Evolutionary conservation across 2,888 invertebrate genomes (phyloP).

Genomic region (Cantharis flavilabris): DNA sequence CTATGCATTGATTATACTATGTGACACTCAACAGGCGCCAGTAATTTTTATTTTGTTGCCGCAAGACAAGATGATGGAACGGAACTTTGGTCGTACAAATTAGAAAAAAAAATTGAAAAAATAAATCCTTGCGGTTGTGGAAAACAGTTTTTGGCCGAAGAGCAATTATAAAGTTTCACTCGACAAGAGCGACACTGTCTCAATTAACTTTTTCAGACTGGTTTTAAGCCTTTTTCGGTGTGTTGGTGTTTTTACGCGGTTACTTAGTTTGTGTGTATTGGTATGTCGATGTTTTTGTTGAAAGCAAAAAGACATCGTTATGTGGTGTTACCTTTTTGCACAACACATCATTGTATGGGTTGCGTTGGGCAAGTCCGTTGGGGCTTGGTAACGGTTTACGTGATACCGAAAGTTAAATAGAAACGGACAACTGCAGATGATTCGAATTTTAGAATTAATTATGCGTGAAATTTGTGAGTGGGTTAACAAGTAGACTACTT

Average conservation of each 20-base stretch:
- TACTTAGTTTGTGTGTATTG: neutral
- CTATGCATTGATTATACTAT: conserved; percentile 27
- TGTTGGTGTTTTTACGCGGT: conserved; percentile 11
- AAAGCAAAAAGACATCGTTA: neutral
- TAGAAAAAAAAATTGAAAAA: neutral
- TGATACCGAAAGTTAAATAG: neutral
- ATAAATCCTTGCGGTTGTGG: neutral
- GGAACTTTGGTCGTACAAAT: neutral
- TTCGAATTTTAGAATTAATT: neutral
- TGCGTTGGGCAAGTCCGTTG: neutral
- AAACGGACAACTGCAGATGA: neutral
- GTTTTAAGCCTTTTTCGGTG: conserved; percentile 37
- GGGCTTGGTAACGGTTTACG: neutral
- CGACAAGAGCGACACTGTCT: conserved; percentile 36
- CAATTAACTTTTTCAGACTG: conserved; percentile 44
- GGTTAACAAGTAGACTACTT: neutral
- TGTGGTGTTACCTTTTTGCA: neutral
- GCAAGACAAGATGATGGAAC: neutral
- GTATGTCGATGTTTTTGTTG: neutral
- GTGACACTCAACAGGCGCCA: conserved; percentile 34
- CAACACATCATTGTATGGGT: neutral
- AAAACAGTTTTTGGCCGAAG: neutral
- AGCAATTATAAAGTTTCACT: conserved; percentile 36
- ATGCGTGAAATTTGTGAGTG: neutral
- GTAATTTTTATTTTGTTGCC: conserved; percentile 15